Base-by-base conservation (phyloP, 2,888 invertebrate genomes). In the Oscheius sp. region DNA sequence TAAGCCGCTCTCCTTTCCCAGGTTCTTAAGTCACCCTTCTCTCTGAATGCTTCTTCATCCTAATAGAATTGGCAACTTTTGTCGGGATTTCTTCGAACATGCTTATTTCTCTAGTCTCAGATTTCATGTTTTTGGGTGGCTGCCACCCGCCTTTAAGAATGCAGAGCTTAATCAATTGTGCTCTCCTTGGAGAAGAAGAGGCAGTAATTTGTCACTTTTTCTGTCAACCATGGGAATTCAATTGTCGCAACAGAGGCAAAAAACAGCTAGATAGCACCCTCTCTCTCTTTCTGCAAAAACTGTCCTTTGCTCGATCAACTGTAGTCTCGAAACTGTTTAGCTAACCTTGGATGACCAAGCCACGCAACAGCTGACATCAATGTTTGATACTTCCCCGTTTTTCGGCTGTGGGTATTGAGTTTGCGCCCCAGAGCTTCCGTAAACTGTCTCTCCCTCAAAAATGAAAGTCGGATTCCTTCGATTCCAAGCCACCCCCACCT, bases 341-440 rank as follows among this genome's bases (percentile, higher is more conserved):
- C 29, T 63, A 63, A 63, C 48, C 63, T 63, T 63, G 21, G 47
- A 47, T 63, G 63, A 63, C 47, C 63, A 48, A 48, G 13, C 63
- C 33, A 63, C 63, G 63, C 63, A 63, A 63, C 63, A 63, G 63
- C 63, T 63, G 63, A 63, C 63, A 63, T 50, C 63, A 63, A 63
- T 63, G 48, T 63, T 63, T 63, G 63, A 63, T 63, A 63, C 63
- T 63, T 63, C 48, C 60, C 47, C 63, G 50, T 63, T 63, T 63
- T 63, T 63, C n/a, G 7, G 42, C 21, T 42, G 42, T 3, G 42
- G 48, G 47, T 63, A 47, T 63, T 63, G 63, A 63, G 47, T 50
- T 63, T 63, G 63, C 63, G 63, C 63, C 42, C n/a, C 21, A 21
- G 21, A 48, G 11, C 10, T 63, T 63, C 48, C 47, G 63, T 48